Evolutionary conservation across 2,113 vertebrate genomes (phyloP), one percentile per base, ranked within the genome.

Genomic region (Dascyllus trimaculatus): DNA sequence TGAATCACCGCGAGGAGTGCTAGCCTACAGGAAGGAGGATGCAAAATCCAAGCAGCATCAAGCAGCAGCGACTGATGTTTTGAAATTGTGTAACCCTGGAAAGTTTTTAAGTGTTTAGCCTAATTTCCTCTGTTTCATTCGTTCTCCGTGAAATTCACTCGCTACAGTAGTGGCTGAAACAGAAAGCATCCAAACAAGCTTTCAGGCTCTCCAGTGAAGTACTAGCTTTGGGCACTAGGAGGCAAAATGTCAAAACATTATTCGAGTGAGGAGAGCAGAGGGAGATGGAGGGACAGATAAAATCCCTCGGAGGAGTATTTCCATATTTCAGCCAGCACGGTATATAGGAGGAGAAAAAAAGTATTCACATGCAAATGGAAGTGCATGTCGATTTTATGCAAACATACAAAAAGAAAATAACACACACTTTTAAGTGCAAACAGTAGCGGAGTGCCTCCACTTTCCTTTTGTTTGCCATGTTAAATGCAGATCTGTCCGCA

Each of bases 331-430:
- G 53, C 24, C 54, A 46, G 22, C 11, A 2, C 18, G n/a, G 35
- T 54, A 22, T 61, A 70, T 21, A 58, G 61, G 73, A 38, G 63
- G 49, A 79, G 77, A 77, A 82, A 83, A 52, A 26, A 86, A 59
- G 81, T 25, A 88, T 81, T 87, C 46, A 84, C 45, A 92, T 91
- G 85, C 86, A 92, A 93, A 93, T 81, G 32, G 17, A 43, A 73
- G 69, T 73, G 49, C 75, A 87, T 75, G 80, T 70, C 38, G 1
- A 87, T 89, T 91, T 73, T 77, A 92, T 88, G 84, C 56, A 62
- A 81, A 74, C 35, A 52, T 59, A 88, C 57, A 59, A 29, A 17
- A 67, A 46, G 59, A 51, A 43, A 68, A 74, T 67, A 52, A 64
- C 71, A 70, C 26, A 29, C 61, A 76, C 32, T 71, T n/a, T n/a